Evolutionary conservation across 2,797 vertebrate species (phyloP).

Genomic region (Xenentodon cancila): DNA sequence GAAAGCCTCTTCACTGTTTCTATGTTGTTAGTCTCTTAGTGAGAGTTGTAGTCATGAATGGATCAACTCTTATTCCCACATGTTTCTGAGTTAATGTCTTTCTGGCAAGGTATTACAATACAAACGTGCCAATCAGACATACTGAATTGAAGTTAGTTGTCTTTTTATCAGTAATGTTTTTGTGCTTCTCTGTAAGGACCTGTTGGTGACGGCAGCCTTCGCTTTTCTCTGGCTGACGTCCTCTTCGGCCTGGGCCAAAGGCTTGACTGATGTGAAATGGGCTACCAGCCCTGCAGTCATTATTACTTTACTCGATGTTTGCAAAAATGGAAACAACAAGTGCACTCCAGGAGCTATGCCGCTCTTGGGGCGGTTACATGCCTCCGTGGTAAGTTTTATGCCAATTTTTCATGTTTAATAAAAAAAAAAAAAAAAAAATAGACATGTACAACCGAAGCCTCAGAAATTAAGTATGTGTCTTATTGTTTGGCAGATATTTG

Average conservation of each 20-base stretch:
- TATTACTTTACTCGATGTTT: accelerated
- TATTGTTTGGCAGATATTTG: conserved; percentile 84
- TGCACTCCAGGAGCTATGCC: conserved; percentile 80
- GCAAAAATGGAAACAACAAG: accelerated
- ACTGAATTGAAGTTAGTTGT: not conserved
- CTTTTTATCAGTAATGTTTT: not conserved
- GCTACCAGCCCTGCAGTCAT: conserved; percentile 74
- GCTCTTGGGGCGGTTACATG: conserved; percentile 90
- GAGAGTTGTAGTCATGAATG: too few relatives aligned
- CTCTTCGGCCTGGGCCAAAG: conserved; percentile 94
- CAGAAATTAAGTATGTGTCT: not conserved
- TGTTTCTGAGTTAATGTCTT: too few relatives aligned
- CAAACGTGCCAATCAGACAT: not conserved
- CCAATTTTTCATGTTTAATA: not conserved
- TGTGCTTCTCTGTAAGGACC: conserved; percentile 81
- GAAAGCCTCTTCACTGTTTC: too few relatives aligned
- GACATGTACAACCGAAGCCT: not conserved
- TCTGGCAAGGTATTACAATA: too few relatives aligned
- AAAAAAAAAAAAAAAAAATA: too few relatives aligned
- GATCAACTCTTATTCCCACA: too few relatives aligned
- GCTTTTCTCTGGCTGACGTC: conserved; percentile 93
- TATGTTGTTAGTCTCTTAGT: too few relatives aligned
- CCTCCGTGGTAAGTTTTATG: conserved; percentile 88
- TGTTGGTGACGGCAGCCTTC: conserved; percentile 87
- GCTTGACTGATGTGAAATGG: conserved; percentile 88